Conservation (phyloP, 64 coral and sea anemone genomes). For the Exaiptasia diaphana region DNA sequence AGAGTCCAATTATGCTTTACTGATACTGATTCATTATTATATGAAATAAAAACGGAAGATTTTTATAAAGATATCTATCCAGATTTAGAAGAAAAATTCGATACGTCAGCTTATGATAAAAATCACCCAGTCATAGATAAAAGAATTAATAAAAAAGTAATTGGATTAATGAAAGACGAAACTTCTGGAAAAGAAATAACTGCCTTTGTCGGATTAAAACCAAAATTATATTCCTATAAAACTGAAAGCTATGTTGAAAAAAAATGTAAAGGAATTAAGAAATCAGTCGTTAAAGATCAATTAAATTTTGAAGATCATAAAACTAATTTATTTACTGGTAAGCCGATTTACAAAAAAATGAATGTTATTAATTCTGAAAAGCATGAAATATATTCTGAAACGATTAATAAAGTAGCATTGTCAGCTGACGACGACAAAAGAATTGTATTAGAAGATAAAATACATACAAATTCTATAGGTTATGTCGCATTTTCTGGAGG, state of each 20-base stretch:
- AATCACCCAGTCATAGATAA: not conserved
- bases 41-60: slow-evolving; percentile 23
- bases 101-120: not conserved
- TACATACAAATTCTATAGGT: not conserved
- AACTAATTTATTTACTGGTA: not conserved
- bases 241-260: not conserved
- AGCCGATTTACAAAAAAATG: no score
- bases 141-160: slow-evolving; percentile 1
- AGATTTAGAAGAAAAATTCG: not conserved
- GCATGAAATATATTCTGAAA: no score
- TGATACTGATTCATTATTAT: slow-evolving; percentile 1
- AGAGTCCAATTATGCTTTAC: not conserved
- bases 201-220: no score
- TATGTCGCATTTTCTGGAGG: not conserved
- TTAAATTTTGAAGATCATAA: slow-evolving; percentile 2
- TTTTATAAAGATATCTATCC: slow-evolving; percentile 14
- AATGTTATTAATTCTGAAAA: no score
- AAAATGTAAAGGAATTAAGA: not conserved
- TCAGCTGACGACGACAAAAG: not conserved
- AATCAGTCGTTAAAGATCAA: not conserved
- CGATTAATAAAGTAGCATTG: no score
- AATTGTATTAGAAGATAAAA: not conserved
- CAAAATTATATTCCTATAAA: not conserved
- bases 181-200: no score
- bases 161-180: no score